A percentile compares a stretch with the other conserved stretches of the same genome.
phyloP scores from a whole-genome alignment of 1,140 invertebrate species.

The Uloborus diversus region DNA sequence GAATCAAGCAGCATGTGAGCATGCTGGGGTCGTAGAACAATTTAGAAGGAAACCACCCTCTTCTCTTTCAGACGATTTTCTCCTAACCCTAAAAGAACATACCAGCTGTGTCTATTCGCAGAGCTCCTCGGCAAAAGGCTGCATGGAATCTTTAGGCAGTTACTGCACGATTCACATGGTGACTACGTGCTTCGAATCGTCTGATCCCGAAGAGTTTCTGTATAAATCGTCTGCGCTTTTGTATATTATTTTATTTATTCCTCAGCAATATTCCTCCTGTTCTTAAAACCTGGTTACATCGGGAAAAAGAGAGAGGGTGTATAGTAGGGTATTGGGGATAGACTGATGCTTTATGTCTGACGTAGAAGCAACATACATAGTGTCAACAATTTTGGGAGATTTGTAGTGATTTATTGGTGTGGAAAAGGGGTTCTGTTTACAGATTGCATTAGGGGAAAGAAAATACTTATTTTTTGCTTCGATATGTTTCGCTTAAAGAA shows the following conservation, averaged over 20 bases:
- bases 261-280: conserved; percentile 21
- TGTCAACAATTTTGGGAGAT: conserved; percentile 43
- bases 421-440: not conserved
- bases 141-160: conserved; percentile 40
- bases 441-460: no score
- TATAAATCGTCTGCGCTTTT: conserved; percentile 53
- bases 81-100: conserved; percentile 43
- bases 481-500: no score
- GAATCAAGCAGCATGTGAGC: no score
- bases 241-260: conserved; percentile 54
- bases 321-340: not conserved
- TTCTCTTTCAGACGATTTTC: conserved; percentile 32
- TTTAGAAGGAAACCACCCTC: conserved; percentile 25
- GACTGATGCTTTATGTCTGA: conserved; percentile 11
- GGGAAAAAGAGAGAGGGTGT: not conserved
- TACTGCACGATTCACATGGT: conserved; percentile 37
- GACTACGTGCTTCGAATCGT: conserved; percentile 39
- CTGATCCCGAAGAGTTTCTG: conserved; percentile 38
- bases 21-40: not conserved
- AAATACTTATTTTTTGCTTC: no score
- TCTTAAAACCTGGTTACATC: conserved; percentile 32
- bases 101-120: conserved; percentile 54
- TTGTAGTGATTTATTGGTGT: conserved; percentile 45
- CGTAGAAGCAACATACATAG: conserved; percentile 19
- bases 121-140: conserved; percentile 6